A percentile compares a stretch with the other conserved stretches of the same genome.
Conservation (phyloP, 2,888 invertebrate species). For the Raillietiella orientalis region DNA sequence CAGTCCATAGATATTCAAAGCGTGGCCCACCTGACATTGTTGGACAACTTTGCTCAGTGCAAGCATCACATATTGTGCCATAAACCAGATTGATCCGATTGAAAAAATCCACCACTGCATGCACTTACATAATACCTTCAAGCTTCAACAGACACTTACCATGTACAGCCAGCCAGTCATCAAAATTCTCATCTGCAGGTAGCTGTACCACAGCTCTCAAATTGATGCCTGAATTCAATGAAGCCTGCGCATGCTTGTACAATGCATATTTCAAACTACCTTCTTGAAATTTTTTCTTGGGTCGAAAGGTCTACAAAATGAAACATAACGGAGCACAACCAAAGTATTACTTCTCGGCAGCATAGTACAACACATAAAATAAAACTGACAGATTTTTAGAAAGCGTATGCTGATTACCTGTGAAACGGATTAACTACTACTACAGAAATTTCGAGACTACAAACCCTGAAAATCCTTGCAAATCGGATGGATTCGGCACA, state of each 20-base stretch:
- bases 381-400: too few species aligned
- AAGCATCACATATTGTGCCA: conserved; percentile 55
- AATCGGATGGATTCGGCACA: too few species aligned
- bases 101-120: conserved; percentile 66
- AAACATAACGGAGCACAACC: conserved; percentile 2
- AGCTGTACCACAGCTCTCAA: conserved; percentile 40
- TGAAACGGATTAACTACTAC: too few species aligned
- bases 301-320: conserved; percentile 39
- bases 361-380: too few species aligned
- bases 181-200: conserved; percentile 46
- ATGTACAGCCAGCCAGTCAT: conserved; percentile 78
- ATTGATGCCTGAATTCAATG: conserved; percentile 59
- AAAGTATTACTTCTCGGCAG: too few species aligned
- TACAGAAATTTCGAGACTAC: too few species aligned
- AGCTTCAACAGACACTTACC: conserved; percentile 18
- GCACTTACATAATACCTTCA: not conserved
- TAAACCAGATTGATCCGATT: conserved; percentile 73
- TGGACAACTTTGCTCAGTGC: conserved; percentile 47
- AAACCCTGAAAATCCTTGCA: too few species aligned
- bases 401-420: too few species aligned
- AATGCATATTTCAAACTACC: conserved; percentile 57
- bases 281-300: conserved; percentile 53
- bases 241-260: conserved; percentile 68
- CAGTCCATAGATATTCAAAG: conserved; percentile 72
- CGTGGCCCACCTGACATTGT: conserved; percentile 65